These are phyloP conservation scores for Dryocosmus kuriphilus DNA, from an alignment of 2,888 invertebrate genomes.

Conservation along the genomic window DNA sequence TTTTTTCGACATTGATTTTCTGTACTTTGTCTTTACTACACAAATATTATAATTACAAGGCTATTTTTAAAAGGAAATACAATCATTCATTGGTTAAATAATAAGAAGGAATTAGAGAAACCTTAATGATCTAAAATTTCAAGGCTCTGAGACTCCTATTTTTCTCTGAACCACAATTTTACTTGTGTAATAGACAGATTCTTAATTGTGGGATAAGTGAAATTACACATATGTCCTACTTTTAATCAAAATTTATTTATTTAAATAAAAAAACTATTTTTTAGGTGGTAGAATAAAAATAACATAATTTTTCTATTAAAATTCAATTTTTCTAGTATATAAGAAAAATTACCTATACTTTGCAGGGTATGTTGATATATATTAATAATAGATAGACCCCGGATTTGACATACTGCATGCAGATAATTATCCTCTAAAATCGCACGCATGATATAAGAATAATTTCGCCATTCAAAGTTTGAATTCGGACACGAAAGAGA, in stretches of 20 bases:
- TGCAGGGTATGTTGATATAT: no score
- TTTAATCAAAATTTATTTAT: no score
- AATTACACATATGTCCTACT: neutral
- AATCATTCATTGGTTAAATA: neutral
- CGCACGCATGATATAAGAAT: conserved; percentile 15
- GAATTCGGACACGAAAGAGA: conserved; percentile 50
- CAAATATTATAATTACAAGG: neutral
- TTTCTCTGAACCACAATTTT: neutral
- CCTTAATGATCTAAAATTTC: neutral
- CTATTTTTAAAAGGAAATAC: neutral
- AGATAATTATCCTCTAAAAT: neutral
- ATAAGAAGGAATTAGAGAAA: neutral
- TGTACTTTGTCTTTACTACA: neutral
- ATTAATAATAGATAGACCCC: neutral
- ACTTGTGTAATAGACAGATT: neutral
- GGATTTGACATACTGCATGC: neutral
- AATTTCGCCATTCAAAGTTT: conserved; percentile 28
- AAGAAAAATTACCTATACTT: neutral
- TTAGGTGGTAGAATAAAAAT: neutral
- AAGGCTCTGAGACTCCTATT: neutral
- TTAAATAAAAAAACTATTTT: no score
- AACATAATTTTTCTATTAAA: neutral
- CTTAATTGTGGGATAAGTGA: neutral
- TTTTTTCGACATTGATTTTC: neutral
- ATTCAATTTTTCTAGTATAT: neutral